phyloP scores from a whole-genome alignment of 1,140 invertebrate species.

The Teleogryllus occipitalis region DNA sequence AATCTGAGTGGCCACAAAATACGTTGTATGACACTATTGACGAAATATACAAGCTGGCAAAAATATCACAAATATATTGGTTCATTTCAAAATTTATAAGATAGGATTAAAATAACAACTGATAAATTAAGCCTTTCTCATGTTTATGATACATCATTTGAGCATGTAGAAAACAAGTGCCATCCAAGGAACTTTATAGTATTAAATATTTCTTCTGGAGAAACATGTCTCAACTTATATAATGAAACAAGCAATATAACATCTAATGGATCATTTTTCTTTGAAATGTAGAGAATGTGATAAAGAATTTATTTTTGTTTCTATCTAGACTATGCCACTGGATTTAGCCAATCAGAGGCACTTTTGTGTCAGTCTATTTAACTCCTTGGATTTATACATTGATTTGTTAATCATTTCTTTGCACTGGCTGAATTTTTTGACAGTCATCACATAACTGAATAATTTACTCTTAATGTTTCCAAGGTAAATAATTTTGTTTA shows the following conservation, averaged over 20 bases:
- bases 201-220: not conserved
- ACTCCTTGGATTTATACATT: constrained; percentile 1
- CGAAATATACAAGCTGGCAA: not conserved
- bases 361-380: constrained; percentile 5
- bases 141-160: not conserved
- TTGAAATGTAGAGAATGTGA: not conserved
- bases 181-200: not conserved
- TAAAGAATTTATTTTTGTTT: not conserved
- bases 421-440: not conserved
- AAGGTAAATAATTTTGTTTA: not conserved
- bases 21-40: not conserved
- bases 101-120: not conserved
- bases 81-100: not conserved
- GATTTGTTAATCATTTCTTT: not conserved
- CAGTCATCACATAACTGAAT: not conserved
- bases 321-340: constrained; percentile 3
- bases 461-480: not conserved
- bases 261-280: not conserved
- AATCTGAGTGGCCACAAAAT: not conserved
- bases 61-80: not conserved
- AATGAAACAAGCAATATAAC: not conserved
- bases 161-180: not conserved
- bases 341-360: constrained; percentile 1
- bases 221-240: not conserved
- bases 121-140: not conserved